Evolutionary conservation across 1,140 invertebrate genomes (phyloP), one percentile per base, ranked within the genome.

Genomic region (Scylla paramamosain): DNA sequence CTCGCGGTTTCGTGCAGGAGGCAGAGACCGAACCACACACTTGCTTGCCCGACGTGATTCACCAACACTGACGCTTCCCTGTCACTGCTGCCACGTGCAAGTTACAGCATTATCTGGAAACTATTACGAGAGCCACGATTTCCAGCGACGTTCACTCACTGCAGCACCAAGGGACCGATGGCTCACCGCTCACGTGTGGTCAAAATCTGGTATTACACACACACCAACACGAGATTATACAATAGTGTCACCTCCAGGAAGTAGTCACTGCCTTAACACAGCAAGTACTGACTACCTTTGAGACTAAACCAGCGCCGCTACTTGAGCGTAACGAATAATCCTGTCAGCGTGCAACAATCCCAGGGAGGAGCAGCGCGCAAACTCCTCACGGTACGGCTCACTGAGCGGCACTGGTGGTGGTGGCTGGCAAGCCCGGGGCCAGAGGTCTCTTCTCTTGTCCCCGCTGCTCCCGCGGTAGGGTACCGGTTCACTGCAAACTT

Each of bases 301-400:
- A 20, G 28, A 25, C 28, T 46, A 84, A 16, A 52, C 39, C 84
- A 93, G 20, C 77, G 52, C 83, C 45, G 52, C 92, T 93, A 93
- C 48, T 93, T 87, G 48, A 93, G 25, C 48, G 83, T 82, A 46
- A 93, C 92, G 46, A 93, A 84, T 84, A 84, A 87, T 93, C 82
- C 77, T 86, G 92, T 93, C 92, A 93, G 92, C 92, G 92, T 93
- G 92, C 86, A 86, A 93, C 46, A 93, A 93, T 93, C 92, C 92
- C 82, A 93, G 32, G 39, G 83, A 52, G 29, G 92, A 84, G 84
- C 82, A 93, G 46, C 83, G 83, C 45, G 92, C n/a, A 59, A 93
- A 28, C 45, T 45, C 83, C 48, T 84, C 92, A 82, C 92, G 82
- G 83, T 52, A 93, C 92, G 48, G 92, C 92, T 93, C 92, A 87